Evolutionary conservation across 1,140 invertebrate genomes (phyloP).

Genomic region (Philotrypesis tridentata): DNA sequence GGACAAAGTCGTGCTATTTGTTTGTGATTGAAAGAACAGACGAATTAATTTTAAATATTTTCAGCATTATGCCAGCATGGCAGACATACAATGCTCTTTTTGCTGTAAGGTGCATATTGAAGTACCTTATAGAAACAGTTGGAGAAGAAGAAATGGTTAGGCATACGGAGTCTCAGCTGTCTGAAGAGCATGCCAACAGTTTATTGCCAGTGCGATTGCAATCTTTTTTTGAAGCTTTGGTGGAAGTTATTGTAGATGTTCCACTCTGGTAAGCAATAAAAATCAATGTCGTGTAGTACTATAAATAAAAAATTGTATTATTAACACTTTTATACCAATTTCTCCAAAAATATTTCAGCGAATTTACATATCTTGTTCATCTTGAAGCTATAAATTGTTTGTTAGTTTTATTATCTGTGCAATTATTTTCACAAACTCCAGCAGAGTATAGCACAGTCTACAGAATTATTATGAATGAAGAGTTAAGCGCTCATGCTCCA

Average conservation of each 20-base stretch:
- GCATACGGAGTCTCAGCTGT: constrained; percentile 79
- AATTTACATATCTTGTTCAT: constrained; percentile 91
- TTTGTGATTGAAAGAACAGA: constrained; percentile 21
- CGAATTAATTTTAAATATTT: constrained; percentile 63
- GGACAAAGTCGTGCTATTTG: constrained; percentile 48
- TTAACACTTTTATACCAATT: not conserved
- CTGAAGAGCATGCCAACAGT: constrained; percentile 55
- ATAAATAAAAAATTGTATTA: not conserved
- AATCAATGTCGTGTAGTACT: not conserved
- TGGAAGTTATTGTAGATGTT: constrained; percentile 85
- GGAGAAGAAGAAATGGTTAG: constrained; percentile 84
- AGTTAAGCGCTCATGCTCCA: constrained; percentile 82
- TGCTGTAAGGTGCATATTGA: constrained; percentile 89
- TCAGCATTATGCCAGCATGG: constrained; percentile 93
- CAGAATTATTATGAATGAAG: constrained; percentile 84
- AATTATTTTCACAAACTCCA: constrained; percentile 86
- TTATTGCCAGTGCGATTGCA: constrained; percentile 69
- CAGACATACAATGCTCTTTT: constrained; percentile 96
- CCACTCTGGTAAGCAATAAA: constrained; percentile 78
- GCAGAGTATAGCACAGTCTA: constrained; percentile 76
- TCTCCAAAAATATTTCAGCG: constrained; percentile 76
- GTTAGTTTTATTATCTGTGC: constrained; percentile 89
- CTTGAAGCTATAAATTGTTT: constrained; percentile 91
- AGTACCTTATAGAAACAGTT: constrained; percentile 89
- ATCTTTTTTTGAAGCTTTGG: constrained; percentile 80